phyloP scores from a whole-genome alignment of 2,113 vertebrate species.

The Gulo gulo region DNA sequence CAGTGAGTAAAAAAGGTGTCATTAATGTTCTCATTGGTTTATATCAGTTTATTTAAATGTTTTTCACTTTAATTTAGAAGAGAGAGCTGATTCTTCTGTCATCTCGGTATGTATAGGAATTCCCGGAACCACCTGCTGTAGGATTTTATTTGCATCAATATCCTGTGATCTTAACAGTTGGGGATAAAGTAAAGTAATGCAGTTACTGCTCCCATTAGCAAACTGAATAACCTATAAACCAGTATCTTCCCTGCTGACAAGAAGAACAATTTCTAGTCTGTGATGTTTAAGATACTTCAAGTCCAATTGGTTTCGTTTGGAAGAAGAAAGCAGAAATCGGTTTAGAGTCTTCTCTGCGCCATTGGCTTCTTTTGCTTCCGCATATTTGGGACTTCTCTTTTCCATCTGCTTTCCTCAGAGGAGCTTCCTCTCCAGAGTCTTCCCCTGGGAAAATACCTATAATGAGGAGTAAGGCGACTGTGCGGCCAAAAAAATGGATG shows the following conservation, averaged over 20 bases:
- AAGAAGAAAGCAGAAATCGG: background rate
- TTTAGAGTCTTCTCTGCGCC: background rate
- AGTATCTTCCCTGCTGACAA: background rate
- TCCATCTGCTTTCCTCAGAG: slow-evolving; percentile 71
- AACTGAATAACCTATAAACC: background rate
- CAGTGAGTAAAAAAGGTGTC: background rate
- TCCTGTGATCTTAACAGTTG: background rate
- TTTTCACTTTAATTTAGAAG: background rate
- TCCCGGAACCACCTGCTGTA: background rate
- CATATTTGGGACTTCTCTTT: background rate
- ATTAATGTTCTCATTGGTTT: background rate
- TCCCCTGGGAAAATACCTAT: background rate
- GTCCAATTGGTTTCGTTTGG: background rate
- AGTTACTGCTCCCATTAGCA: background rate
- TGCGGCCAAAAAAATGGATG: background rate
- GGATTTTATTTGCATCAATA: slow-evolving; percentile 29
- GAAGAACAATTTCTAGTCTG: background rate
- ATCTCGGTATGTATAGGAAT: background rate
- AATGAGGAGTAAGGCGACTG: background rate
- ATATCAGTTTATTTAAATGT: background rate
- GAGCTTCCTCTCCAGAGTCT: slow-evolving; percentile 53
- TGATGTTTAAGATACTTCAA: background rate
- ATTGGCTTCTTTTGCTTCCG: background rate
- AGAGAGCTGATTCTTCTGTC: background rate
- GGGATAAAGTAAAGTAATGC: background rate